Percentiles rank a stretch among this genome's conserved stretches.
phyloP scores from a whole-genome alignment of 2,888 invertebrate genomes.

The Calameuta filiformis region DNA sequence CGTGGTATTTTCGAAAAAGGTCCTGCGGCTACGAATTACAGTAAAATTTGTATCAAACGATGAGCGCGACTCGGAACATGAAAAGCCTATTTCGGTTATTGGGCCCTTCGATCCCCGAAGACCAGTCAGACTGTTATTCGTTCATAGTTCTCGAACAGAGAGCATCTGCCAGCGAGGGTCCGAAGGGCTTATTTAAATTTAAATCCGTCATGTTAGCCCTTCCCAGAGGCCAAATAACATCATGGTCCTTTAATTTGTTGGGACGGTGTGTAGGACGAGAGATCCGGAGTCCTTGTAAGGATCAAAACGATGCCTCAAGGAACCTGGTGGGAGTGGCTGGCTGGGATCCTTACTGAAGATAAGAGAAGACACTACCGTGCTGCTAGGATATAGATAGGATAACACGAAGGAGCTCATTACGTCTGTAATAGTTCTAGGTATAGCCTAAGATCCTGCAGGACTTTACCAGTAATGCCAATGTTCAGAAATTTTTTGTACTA shows the following conservation, averaged over 20 bases:
- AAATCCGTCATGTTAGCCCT: constrained; percentile 38
- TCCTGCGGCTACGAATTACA: background rate
- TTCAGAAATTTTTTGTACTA: background rate
- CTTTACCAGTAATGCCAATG: background rate
- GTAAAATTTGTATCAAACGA: constrained; percentile 6
- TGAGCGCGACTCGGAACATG: constrained; percentile 29
- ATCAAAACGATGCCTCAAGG: constrained; percentile 47
- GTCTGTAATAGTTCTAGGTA: constrained; percentile 53
- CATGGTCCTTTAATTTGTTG: constrained; percentile 45
- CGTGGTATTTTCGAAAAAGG: background rate
- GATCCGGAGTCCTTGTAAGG: constrained; percentile 35
- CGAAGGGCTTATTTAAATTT: constrained; percentile 44
- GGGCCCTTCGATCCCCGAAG: background rate
- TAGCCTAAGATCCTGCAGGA: constrained; percentile 21
- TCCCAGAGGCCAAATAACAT: constrained; percentile 33
- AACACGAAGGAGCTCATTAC: constrained; percentile 52
- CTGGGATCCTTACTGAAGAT: constrained; percentile 51
- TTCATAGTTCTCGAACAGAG: constrained; percentile 1
- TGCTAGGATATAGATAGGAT: constrained; percentile 46
- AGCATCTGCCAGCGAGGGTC: constrained; percentile 33
- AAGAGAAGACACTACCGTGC: constrained; percentile 55
- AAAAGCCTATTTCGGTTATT: constrained; percentile 37
- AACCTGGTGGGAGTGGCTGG: constrained; percentile 44
- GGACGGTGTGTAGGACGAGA: constrained; percentile 38
- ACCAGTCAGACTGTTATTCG: background rate